Percentiles rank a stretch among this genome's conserved stretches.
Evolutionary conservation across 2,888 invertebrate genomes (phyloP).

Genomic region (Parasteatoda lunata): DNA sequence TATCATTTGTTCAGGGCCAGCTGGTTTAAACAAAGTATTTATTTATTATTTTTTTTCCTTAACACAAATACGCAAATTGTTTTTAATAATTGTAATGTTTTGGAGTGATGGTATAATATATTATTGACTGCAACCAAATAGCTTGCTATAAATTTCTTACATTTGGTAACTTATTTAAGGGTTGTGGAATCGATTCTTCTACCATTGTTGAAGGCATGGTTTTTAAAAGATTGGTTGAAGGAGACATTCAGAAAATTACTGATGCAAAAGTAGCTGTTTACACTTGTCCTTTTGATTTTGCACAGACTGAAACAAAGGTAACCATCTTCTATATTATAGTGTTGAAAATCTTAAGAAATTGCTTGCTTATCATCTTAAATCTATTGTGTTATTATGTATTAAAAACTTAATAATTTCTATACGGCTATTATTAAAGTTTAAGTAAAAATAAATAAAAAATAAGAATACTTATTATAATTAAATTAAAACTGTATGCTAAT

Average conservation of each 20-base stretch:
- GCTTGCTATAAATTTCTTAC: neutral
- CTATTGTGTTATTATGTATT: neutral
- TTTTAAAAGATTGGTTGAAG: constrained; percentile 96
- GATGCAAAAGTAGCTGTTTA: constrained; percentile 94
- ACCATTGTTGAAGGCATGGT: constrained; percentile 96
- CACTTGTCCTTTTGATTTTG: constrained; percentile 95
- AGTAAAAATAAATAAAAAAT: too few relatives aligned
- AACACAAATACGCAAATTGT: too few relatives aligned
- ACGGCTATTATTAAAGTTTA: neutral
- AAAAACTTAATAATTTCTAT: neutral
- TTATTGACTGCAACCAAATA: too few relatives aligned
- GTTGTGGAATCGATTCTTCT: constrained; percentile 83
- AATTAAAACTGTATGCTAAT: too few relatives aligned
- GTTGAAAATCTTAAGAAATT: neutral
- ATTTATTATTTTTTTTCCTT: too few relatives aligned
- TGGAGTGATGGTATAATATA: too few relatives aligned
- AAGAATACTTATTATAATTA: too few relatives aligned
- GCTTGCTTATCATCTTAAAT: neutral
- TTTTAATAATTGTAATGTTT: too few relatives aligned
- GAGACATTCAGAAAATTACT: constrained; percentile 84
- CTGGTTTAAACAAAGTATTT: too few relatives aligned
- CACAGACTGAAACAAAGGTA: constrained; percentile 98
- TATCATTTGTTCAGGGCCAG: too few relatives aligned
- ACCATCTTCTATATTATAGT: neutral
- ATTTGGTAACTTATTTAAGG: constrained; percentile 75